Base-by-base conservation (phyloP, 2,113 vertebrate genomes). In the Martes martes region DNA sequence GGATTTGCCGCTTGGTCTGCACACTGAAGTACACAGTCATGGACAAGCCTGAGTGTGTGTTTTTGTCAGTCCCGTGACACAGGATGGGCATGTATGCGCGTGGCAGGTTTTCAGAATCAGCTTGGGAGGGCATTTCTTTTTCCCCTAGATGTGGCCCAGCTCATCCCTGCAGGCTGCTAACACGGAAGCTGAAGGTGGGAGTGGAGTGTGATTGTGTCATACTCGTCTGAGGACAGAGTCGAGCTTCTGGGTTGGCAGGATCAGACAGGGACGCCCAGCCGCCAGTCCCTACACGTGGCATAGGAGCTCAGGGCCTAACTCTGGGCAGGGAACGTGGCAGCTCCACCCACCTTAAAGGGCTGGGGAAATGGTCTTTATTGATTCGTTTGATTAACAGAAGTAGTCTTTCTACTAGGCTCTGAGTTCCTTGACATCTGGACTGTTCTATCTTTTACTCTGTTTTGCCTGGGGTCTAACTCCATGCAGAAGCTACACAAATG, bases 21-120 rank as follows among this genome's bases (percentile, higher is more conserved):
- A 6, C 4, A 0, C 15, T n/a, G 6, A 33, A 31, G 19, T 2
- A 4, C 26, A 39, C 24, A 6, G 7, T 39, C 4, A 13, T 0
- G 50, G 26, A 7, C n/a, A 18, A 9, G 24, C n/a, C 50, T 21
- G 11, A 26, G 6, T 0, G 1, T 7, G 59, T 61, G 59, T 23
- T 33, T 50, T 1, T 67, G 63, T 65, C 63, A 11, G 3, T 23
- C 78, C 94, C 4, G 1, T 28, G 8, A 45, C 76, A 76, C 10
- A 76, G 69, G 24, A 80, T 14, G 8, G 24, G 74, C n/a, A 39
- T 9, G 0, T 26, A 11, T 14, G 59, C 21, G 28, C 78, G 26
- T 13, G 14, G 71, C 24, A 11, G 31, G 21, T 79, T 61, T 89
- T 55, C 36, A 85, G 39, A 47, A n/a, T 74, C 73, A 6, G 9